Base-by-base conservation (phyloP, 2,797 vertebrate genomes). In the Cirrhinus molitorella region DNA sequence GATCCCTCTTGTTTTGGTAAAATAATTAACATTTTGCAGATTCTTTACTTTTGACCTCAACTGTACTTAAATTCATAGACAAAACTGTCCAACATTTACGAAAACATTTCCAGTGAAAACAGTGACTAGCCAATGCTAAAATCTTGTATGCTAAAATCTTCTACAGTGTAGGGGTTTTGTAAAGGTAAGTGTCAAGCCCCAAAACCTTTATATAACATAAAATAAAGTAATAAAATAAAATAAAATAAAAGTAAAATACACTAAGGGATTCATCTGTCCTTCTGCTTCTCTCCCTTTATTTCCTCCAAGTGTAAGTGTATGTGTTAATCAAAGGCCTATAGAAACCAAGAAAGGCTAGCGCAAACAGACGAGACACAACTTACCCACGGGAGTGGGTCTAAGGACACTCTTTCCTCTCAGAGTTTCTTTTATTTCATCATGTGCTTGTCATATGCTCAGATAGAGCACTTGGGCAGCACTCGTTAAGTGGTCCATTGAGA, bases 401-500 rank as follows among this genome's bases (percentile, higher is more conserved):
- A 80, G 83, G 43, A 86, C 83, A 80, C 57, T 66, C 47, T 43
- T 45, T 72, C 43, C 71, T 59, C 49, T 76, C 53, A 82, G 37
- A 80, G 72, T 75, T 68, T 81, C 61, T 84, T 84, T 82, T 81
- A 79, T 83, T 86, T 84, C 45, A 83, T 85, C 70, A 86, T 85
- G 76, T 76, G 55, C 82, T 82, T 83, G 72, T 79, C 76, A 84
- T 81, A 78, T 83, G 68, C 81, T 79, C 66, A 66, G 53, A 72
- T 57, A 85, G 63, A 87, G 74, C 82, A 86, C 80, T 83, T 78
- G 85, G 81, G 61, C 49, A 83, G 81, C 81, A 71, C 53, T 83
- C 11, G 66, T 83, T 88, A 85, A 88, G 83, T 84, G 82, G 80
- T 84, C 81, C 79, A 84, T 80, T 86, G 83, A 86, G 83, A 88